Conservation (phyloP, 2,797 vertebrate species). For the Sebastes wilsoni region DNA sequence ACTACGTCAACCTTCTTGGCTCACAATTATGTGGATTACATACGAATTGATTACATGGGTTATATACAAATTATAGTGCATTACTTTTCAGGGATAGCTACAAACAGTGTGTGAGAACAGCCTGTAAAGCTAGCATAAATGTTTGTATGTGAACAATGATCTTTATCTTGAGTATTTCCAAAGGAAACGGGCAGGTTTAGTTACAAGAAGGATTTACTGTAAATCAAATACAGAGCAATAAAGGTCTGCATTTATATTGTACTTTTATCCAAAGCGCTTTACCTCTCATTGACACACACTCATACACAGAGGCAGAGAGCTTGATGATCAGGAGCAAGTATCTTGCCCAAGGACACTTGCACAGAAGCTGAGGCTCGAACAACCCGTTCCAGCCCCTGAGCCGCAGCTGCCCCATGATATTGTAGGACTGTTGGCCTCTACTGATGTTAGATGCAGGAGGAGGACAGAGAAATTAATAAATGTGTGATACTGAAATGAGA, state of each 20-base stretch:
- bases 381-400: not conserved
- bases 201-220: no score
- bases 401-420: not conserved
- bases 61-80: no score
- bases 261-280: no score
- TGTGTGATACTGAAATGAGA: rapidly evolving
- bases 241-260: no score
- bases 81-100: not conserved
- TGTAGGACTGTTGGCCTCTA: not conserved
- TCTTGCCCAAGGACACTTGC: not conserved
- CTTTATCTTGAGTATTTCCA: no score
- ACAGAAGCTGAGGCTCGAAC: not conserved
- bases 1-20: no score
- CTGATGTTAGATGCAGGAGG: not conserved
- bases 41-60: not conserved
- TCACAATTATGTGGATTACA: not conserved
- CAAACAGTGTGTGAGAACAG: not conserved
- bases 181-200: rapidly evolving
- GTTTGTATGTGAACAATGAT: not conserved
- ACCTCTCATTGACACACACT: no score
- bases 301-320: not conserved
- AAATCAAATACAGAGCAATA: no score
- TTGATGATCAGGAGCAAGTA: not conserved
- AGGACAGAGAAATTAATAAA: not conserved
- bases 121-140: not conserved